Evolutionary conservation across 2,797 vertebrate species (phyloP).

Genomic region (Galago senegalensis): DNA sequence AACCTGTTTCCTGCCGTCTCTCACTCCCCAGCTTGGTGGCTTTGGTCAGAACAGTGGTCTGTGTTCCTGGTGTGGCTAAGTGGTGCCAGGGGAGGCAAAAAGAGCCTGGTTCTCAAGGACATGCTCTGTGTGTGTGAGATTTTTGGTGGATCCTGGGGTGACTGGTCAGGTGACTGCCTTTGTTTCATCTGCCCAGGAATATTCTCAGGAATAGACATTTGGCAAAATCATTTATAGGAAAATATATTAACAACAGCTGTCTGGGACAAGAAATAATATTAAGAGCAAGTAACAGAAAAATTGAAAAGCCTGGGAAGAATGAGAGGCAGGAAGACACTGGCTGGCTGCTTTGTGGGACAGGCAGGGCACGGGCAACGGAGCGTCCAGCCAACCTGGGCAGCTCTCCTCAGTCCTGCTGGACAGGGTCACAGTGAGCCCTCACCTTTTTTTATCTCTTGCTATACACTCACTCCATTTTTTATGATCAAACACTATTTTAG

Average conservation of each 20-base stretch:
- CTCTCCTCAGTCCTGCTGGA: too few relatives aligned
- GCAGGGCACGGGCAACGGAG: fast-evolving
- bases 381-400: background rate
- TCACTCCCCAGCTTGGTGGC: background rate
- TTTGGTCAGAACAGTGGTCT: background rate
- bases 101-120: background rate
- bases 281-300: background rate
- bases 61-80: background rate
- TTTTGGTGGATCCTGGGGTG: background rate
- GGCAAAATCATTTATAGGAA: background rate
- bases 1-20: background rate
- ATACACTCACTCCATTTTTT: too few relatives aligned
- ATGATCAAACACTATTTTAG: background rate
- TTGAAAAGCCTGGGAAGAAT: background rate
- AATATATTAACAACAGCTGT: background rate
- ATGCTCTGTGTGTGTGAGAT: too few relatives aligned
- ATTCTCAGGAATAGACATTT: background rate
- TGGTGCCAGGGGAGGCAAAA: background rate
- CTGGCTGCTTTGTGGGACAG: too few relatives aligned
- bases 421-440: background rate
- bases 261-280: background rate
- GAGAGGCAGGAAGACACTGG: background rate
- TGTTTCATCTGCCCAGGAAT: background rate
- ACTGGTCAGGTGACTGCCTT: background rate
- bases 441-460: background rate